These are phyloP conservation scores for Drosophila cracens DNA, from an alignment of 2,888 invertebrate genomes.

Conservation along the genomic window DNA sequence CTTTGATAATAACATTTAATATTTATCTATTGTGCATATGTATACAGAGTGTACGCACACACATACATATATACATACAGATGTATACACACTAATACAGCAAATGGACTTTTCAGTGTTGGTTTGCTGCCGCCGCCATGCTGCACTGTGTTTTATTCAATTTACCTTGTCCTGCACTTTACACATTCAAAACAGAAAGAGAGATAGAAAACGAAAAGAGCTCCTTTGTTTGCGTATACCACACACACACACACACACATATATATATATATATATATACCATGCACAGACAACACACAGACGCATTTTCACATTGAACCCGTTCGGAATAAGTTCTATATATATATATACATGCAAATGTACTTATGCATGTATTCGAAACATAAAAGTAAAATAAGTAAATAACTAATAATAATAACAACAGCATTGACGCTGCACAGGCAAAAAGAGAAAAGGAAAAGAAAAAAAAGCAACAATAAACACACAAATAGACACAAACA, in stretches of 20 bases:
- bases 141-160: constrained; percentile 57
- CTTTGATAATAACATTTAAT: constrained; percentile 44
- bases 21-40: constrained; percentile 44
- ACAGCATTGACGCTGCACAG: constrained; percentile 23
- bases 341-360: constrained; percentile 19
- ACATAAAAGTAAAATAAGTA: constrained; percentile 11
- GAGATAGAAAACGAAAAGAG: constrained; percentile 46
- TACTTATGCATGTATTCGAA: constrained; percentile 2
- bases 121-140: constrained; percentile 45
- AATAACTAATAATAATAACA: constrained; percentile 24
- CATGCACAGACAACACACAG: constrained; percentile 9
- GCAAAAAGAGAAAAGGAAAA: constrained; percentile 30
- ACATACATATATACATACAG: neutral
- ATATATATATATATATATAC: neutral
- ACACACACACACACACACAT: neutral
- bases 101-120: constrained; percentile 34
- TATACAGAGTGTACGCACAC: constrained; percentile 11
- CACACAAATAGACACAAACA: constrained; percentile 33
- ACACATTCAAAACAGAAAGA: constrained; percentile 56
- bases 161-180: constrained; percentile 61
- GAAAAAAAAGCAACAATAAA: constrained; percentile 48
- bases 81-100: constrained; percentile 20
- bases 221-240: constrained; percentile 60
- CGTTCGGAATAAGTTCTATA: constrained; percentile 48
- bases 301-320: constrained; percentile 38